phyloP scores from a whole-genome alignment of 23 tunicate genomes.

The Phallusia fumigata region DNA sequence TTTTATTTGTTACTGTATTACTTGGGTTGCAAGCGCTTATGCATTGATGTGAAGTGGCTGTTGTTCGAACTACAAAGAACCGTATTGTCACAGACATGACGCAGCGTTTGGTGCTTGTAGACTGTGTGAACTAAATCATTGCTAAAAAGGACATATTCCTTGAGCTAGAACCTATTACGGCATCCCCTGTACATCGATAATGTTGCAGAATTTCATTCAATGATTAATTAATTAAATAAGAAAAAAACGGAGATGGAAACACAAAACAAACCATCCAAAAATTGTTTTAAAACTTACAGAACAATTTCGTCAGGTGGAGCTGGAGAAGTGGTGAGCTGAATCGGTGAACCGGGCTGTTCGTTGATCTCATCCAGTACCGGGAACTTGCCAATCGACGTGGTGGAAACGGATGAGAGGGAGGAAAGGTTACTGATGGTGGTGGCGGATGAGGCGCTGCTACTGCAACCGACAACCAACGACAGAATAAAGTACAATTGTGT shows the following conservation, averaged over 20 bases:
- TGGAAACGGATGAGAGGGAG: slow-evolving; percentile 61
- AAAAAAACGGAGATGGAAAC: background rate
- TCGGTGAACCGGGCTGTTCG: slow-evolving; percentile 4
- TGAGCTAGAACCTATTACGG: too few relatives aligned
- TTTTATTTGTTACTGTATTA: background rate
- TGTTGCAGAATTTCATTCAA: too few relatives aligned
- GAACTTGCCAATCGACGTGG: slow-evolving; percentile 48
- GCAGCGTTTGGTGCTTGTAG: too few relatives aligned
- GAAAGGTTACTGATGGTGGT: slow-evolving; percentile 76
- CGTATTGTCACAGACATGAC: too few relatives aligned
- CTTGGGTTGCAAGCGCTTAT: too few relatives aligned
- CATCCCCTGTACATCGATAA: too few relatives aligned
- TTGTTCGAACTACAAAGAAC: too few relatives aligned
- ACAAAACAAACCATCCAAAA: background rate
- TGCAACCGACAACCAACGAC: slow-evolving; percentile 2
- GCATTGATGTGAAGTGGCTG: too few relatives aligned
- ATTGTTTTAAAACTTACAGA: background rate
- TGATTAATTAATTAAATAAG: too few relatives aligned
- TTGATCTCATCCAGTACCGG: slow-evolving; percentile 36
- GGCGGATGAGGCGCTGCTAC: slow-evolving; percentile 67
- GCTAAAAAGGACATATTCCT: too few relatives aligned
- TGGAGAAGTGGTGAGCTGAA: background rate
- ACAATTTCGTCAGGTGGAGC: background rate
- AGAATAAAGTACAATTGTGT: too few relatives aligned
- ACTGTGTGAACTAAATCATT: too few relatives aligned